phyloP scores from a whole-genome alignment of 2,797 vertebrate genomes.

The Sebastiscus albofasciatus region DNA sequence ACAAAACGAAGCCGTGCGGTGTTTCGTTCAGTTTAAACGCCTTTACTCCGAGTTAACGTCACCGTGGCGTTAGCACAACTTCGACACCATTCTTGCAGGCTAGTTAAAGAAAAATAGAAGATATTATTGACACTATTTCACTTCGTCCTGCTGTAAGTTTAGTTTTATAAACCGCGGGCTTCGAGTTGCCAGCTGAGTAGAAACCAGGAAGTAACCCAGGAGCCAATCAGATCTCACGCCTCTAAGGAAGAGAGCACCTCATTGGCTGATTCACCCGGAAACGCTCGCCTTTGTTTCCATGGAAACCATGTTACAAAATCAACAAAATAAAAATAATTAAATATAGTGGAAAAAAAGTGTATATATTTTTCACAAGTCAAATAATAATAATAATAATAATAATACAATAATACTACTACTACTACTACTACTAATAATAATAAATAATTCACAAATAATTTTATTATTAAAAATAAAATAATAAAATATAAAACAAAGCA shows the following conservation, averaged over 20 bases:
- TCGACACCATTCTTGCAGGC: accelerated
- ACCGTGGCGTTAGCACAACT: not conserved
- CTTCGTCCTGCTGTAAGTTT: not conserved
- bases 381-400: too few relatives aligned
- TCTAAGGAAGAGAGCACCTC: not conserved
- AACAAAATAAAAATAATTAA: not conserved
- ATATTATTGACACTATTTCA: not conserved
- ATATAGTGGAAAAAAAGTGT: not conserved
- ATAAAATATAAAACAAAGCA: too few relatives aligned
- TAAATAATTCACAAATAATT: too few relatives aligned
- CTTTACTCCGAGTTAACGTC: not conserved
- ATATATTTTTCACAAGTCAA: not conserved
- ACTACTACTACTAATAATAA: too few relatives aligned
- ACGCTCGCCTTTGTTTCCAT: constrained; percentile 42
- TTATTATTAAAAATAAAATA: too few relatives aligned
- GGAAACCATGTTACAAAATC: not conserved
- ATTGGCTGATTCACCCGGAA: constrained; percentile 65
- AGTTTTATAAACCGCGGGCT: constrained; percentile 69
- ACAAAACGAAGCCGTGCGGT: constrained; percentile 11
- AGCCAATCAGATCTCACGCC: constrained; percentile 71
- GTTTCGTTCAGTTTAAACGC: not conserved
- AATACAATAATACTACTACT: too few relatives aligned
- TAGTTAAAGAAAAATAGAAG: not conserved
- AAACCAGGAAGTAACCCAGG: constrained; percentile 5
- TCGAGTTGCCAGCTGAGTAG: constrained; percentile 27